Percentiles rank a stretch among this genome's conserved stretches.
phyloP scores from a whole-genome alignment of 2,113 vertebrate species.

The Alosa alosa region DNA sequence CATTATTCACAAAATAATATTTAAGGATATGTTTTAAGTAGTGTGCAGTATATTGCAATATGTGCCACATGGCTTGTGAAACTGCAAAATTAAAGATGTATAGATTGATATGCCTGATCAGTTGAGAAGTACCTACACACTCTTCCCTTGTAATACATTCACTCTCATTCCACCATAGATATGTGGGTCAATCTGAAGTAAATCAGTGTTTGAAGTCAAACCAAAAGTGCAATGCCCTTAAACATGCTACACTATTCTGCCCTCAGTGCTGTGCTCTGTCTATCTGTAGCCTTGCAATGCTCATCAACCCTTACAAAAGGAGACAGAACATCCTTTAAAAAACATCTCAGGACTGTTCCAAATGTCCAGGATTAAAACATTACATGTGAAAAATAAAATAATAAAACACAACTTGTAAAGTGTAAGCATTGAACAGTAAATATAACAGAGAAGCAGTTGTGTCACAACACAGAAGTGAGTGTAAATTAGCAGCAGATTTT shows the following conservation, averaged over 20 bases:
- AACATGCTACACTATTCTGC: neutral
- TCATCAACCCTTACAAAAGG: neutral
- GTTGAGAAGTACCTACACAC: neutral
- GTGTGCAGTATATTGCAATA: neutral
- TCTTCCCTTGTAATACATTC: neutral
- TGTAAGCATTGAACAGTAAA: slow-evolving; percentile 33
- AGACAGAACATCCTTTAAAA: neutral
- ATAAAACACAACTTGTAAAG: slow-evolving; percentile 26
- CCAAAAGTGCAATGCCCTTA: slow-evolving; percentile 11
- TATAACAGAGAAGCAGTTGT: slow-evolving; percentile 52
- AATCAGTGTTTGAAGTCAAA: slow-evolving; percentile 40
- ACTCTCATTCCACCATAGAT: neutral
- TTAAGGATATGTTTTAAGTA: neutral
- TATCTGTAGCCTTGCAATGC: neutral
- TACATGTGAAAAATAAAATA: neutral
- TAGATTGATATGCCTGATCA: slow-evolving; percentile 8
- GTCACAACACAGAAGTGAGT: slow-evolving; percentile 50
- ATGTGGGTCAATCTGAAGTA: slow-evolving; percentile 30
- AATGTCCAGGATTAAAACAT: neutral
- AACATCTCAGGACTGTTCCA: neutral
- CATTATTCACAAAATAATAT: neutral
- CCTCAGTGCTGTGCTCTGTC: neutral
- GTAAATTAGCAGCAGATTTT: slow-evolving; percentile 51
- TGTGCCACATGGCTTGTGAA: neutral
- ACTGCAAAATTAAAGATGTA: neutral